Evolutionary conservation across 2,888 invertebrate genomes (phyloP), one percentile per base, ranked within the genome.

Genomic region (Microchrysa polita): DNA sequence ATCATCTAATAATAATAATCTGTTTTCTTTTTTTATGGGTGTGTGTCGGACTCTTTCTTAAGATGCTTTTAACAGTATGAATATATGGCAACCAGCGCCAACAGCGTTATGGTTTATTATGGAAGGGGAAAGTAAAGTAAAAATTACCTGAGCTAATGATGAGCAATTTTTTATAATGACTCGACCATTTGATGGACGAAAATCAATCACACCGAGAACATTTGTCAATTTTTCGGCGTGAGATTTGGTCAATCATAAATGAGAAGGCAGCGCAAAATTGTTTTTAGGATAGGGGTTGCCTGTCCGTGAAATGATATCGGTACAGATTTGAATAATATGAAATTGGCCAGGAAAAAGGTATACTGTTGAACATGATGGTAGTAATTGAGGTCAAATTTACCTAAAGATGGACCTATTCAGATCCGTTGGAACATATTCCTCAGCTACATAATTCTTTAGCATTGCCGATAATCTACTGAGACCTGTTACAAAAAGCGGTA

Each of bases 91-190:
- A 20, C 34, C 34, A 2, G 20, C 22, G 18, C 57, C 22, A 34
- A 34, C 27, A 20, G 4, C 48, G 48, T 10, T 34, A 2, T 4
- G 10, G 48, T 48, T 34, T 34, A 10, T 7, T 14, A 4, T 59
- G 59, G 16, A 59, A 12, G 63, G 16, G 42, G 55, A 59, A 61
- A 61, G 67, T 34, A 34, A 34, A n/a, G n/a, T n/a, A 60, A 71
- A 75, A 73, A 74, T 74, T 76, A 76, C 76, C 74, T 76, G 74
- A 75, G 76, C 78, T 78, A 79, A 79, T 79, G 79, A 79, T 77
- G 76, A 75, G 77, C 77, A 77, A 79, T 79, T 78, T 79, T 79
- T 79, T 78, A 79, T 77, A 78, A 79, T 77, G 77, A 79, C 77
- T 79, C 76, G 77, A 76, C 77, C 79, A 77, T 77, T 77, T 75